These are phyloP conservation scores for Polyommatus icarus DNA, from an alignment of 2,888 invertebrate species.

Conservation along the genomic window DNA sequence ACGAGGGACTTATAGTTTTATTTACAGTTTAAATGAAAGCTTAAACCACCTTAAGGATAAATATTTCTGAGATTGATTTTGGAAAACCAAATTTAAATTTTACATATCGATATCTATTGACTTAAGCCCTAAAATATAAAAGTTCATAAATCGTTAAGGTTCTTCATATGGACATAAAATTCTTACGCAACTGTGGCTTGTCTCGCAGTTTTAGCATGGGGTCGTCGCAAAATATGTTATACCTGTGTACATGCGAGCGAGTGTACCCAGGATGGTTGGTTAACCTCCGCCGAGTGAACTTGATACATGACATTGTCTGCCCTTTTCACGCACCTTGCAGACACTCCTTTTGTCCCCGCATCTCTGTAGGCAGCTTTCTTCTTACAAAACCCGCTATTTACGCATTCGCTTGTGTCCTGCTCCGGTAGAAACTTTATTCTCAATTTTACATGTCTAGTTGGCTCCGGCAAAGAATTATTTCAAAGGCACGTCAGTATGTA, in stretches of 20 bases:
- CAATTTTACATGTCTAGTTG: constrained; percentile 25
- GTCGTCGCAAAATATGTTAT: neutral
- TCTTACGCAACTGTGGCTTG: neutral
- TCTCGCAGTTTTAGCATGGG: neutral
- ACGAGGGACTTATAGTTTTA: neutral
- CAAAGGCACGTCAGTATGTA: constrained; percentile 9
- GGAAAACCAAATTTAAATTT: too few species aligned
- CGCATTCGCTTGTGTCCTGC: constrained; percentile 29
- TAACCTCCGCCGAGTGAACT: constrained; percentile 67
- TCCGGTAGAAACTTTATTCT: constrained; percentile 8
- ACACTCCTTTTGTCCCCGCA: constrained; percentile 44
- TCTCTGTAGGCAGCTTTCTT: constrained; percentile 45
- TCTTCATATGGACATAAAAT: neutral
- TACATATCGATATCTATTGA: too few species aligned
- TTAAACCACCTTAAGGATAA: neutral
- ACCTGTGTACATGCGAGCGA: constrained; percentile 41
- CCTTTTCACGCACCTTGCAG: constrained; percentile 69
- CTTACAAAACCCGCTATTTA: constrained; percentile 36
- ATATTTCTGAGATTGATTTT: too few species aligned
- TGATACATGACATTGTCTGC: constrained; percentile 80
- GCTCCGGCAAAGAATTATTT: constrained; percentile 20
- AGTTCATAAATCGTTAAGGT: too few species aligned
- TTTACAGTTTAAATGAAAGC: neutral
- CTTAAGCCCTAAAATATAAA: too few species aligned
- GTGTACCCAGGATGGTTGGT: constrained; percentile 60